A percentile compares a stretch with the other conserved stretches of the same genome.
phyloP scores from a whole-genome alignment of 2,888 invertebrate species.

The Napeogenes inachia region DNA sequence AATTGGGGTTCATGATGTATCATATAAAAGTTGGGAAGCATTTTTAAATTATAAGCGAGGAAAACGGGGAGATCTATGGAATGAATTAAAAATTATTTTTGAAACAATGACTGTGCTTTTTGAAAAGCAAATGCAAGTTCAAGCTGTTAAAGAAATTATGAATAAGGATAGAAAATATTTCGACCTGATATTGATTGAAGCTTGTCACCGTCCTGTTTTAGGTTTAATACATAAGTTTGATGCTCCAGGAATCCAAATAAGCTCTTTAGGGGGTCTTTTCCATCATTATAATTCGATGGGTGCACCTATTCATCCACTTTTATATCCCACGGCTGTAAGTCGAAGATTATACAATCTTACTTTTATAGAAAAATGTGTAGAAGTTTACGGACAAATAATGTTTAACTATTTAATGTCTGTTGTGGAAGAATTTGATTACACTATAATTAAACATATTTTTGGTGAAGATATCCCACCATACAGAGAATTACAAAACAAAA shows the following conservation, averaged over 20 bases:
- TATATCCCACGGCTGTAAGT: conserved; percentile 32
- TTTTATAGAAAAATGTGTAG: conserved; percentile 39
- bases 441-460: conserved; percentile 32
- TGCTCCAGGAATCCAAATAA: conserved; percentile 46
- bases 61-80: conserved; percentile 20
- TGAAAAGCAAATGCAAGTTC: conserved; percentile 28
- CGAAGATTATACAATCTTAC: conserved; percentile 35
- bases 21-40: conserved; percentile 41
- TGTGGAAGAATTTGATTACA: conserved; percentile 25
- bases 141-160: conserved; percentile 26
- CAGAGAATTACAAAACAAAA: conserved; percentile 34
- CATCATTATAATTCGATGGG: conserved; percentile 35
- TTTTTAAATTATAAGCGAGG: conserved; percentile 21
- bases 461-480: conserved; percentile 34
- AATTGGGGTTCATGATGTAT: conserved; percentile 47
- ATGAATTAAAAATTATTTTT: conserved; percentile 18
- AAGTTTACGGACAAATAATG: conserved; percentile 27
- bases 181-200: conserved; percentile 49
- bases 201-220: conserved; percentile 34
- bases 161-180: conserved; percentile 32
- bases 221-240: conserved; percentile 44
- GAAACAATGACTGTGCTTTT: conserved; percentile 23
- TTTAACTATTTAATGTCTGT: conserved; percentile 11
- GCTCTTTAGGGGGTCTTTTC: conserved; percentile 39
- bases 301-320: conserved; percentile 32